Evolutionary conservation across 2,888 invertebrate species (phyloP), one percentile per base, ranked within the genome.

Genomic region (Lacanobia wlatinum): DNA sequence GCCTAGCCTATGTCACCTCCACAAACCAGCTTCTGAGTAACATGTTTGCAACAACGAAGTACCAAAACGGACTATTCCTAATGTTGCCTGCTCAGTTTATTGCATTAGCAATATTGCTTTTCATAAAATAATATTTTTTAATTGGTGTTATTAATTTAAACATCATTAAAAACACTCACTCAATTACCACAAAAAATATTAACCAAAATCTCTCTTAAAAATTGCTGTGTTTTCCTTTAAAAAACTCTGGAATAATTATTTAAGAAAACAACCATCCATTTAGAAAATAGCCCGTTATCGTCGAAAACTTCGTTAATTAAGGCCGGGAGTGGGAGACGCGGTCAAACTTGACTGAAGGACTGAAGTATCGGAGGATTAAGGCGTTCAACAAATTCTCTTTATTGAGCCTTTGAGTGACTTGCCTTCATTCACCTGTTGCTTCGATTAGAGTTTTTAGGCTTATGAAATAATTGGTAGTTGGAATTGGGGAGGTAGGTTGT

Each of bases 301-400:
- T 72, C 16, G 38, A 83, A 78, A 84, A 84, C 84, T 84, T 84
- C 72, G 70, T 84, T 83, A 84, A 84, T 84, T 84, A 84, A 84
- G 65, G 78, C 63, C 76, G 60, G 40, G 38, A 73, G 70, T n/a
- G 70, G 46, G 53, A 70, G 65, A 34, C 58, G 73, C 60, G 78
- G 85, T 78, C 67, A 67, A 83, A 84, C 70, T 84, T 67, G 50
- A 56, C 18, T 65, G 28, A 76, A 84, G 73, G 40, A 55, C 18
- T 65, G 28, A 76, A 84, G 74, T 78, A 81, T 83, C 62, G 72
- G n/a, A 61, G 74, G 60, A 72, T 82, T 84, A 74, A 76, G 58
- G 28, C 64, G 43, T 38, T 58, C 28, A 75, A 83, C 78, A 69
- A 84, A 84, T 82, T 75, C 53, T 59, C 68, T 76, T 78, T 50